Percentiles rank a stretch among this genome's conserved stretches.
These are phyloP conservation scores for Heliothis peltigera DNA, from an alignment of 2,888 invertebrate genomes.

Conservation along the genomic window DNA sequence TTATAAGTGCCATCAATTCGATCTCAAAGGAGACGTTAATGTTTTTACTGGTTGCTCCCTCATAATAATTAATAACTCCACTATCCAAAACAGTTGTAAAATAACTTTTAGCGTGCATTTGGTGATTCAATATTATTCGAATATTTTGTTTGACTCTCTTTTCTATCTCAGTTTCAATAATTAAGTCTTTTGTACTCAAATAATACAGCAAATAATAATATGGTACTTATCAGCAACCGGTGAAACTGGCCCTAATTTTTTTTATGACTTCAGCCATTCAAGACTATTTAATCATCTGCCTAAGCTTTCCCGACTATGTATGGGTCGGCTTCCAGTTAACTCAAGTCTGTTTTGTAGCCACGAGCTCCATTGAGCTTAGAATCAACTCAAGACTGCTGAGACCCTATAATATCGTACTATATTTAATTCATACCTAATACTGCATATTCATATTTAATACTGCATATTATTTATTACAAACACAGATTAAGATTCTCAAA, in stretches of 20 bases:
- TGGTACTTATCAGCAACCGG: too few species aligned
- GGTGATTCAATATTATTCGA: conserved; percentile 24
- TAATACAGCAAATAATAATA: too few species aligned
- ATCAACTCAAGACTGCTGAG: too few species aligned
- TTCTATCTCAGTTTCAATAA: neutral
- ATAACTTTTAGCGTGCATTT: conserved; percentile 54
- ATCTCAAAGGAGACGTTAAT: conserved; percentile 86
- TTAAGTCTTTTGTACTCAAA: too few species aligned
- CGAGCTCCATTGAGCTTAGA: too few species aligned
- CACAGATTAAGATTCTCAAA: conserved; percentile 24
- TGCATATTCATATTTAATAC: neutral
- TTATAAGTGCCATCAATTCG: conserved; percentile 87
- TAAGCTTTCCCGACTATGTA: too few species aligned
- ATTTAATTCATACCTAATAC: neutral
- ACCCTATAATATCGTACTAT: too few species aligned
- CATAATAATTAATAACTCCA: conserved; percentile 80
- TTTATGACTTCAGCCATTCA: too few species aligned
- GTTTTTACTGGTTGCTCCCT: conserved; percentile 80
- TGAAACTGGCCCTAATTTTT: too few species aligned
- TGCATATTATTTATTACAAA: conserved; percentile 4
- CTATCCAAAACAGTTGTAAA: conserved; percentile 74
- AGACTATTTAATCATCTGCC: too few species aligned
- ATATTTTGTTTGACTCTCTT: neutral
- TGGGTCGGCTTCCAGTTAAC: too few species aligned
- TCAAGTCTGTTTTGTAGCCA: too few species aligned